Conservation (phyloP, 2,888 invertebrate species). For the Zootermopsis nevadensis region DNA sequence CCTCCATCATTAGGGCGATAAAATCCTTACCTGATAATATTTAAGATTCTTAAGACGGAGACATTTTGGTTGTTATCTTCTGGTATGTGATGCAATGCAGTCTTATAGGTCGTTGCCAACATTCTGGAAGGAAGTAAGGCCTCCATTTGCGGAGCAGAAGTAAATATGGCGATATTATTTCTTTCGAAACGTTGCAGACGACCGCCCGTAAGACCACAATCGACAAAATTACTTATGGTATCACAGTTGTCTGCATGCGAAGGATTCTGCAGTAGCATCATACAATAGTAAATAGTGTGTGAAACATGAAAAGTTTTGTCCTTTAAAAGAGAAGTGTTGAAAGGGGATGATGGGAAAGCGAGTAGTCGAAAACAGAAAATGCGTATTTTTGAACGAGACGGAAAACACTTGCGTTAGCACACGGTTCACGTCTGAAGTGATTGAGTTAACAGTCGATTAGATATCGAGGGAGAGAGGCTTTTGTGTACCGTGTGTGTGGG, state of each 20-base stretch:
- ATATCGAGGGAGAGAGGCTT: slow-evolving; percentile 40
- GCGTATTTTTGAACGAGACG: slow-evolving; percentile 42
- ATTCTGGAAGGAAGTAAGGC: too few species aligned
- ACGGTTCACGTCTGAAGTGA: slow-evolving; percentile 45
- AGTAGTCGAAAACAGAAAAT: slow-evolving; percentile 30
- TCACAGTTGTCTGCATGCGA: background rate
- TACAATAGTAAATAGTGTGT: background rate
- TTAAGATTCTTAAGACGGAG: too few species aligned
- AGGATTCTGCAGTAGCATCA: slow-evolving; percentile 1
- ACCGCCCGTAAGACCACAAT: too few species aligned
- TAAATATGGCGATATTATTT: too few species aligned
- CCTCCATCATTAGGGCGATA: too few species aligned
- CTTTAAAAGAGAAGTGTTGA: slow-evolving; percentile 34
- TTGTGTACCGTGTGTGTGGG: slow-evolving; percentile 40
- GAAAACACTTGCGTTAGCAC: slow-evolving; percentile 33
- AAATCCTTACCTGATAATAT: too few species aligned
- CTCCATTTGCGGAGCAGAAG: too few species aligned
- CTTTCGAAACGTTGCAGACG: too few species aligned
- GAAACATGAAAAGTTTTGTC: slow-evolving; percentile 36
- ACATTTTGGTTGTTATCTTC: too few species aligned
- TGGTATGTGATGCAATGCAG: too few species aligned
- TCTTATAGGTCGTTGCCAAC: too few species aligned
- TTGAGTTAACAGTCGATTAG: slow-evolving; percentile 46
- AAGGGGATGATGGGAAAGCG: slow-evolving; percentile 11
- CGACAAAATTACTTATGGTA: too few species aligned